Conservation (phyloP, 1,140 invertebrate species). For the Bombus pascuorum region DNA sequence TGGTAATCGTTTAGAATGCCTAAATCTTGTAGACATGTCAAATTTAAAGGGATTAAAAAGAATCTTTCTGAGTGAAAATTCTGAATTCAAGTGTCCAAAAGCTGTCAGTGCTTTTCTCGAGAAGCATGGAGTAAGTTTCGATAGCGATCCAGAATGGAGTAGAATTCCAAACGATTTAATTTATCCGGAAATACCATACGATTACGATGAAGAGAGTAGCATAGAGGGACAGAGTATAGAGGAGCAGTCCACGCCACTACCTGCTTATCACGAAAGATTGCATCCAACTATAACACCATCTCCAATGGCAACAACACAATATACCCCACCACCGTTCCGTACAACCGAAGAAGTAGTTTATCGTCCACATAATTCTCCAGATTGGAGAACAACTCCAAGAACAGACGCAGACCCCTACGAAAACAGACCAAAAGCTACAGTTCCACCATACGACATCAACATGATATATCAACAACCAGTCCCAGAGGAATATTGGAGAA, state of each 20-base stretch:
- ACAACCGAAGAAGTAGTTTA: constrained; percentile 43
- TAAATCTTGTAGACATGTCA: constrained; percentile 72
- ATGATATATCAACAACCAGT: too few species aligned
- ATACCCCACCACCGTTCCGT: neutral
- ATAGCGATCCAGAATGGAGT: constrained; percentile 72
- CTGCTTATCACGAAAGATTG: constrained; percentile 55
- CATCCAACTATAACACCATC: constrained; percentile 21
- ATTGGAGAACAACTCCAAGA: constrained; percentile 1
- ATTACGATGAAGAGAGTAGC: neutral
- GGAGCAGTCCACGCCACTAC: constrained; percentile 19
- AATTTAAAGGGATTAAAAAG: constrained; percentile 68
- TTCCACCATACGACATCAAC: neutral
- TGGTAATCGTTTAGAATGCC: constrained; percentile 75
- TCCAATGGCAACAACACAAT: neutral
- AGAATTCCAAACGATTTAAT: constrained; percentile 62
- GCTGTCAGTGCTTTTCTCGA: constrained; percentile 70
- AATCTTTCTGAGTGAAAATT: constrained; percentile 76
- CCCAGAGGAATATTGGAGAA: constrained; percentile 5
- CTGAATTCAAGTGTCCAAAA: constrained; percentile 76
- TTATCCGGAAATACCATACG: neutral
- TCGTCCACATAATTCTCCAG: neutral
- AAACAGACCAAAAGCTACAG: neutral
- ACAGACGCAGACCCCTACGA: neutral
- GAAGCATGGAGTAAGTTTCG: constrained; percentile 64
- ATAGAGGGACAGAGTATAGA: constrained; percentile 4